Conservation (phyloP, 2,888 invertebrate species). For the Tromatobia lineatoria region DNA sequence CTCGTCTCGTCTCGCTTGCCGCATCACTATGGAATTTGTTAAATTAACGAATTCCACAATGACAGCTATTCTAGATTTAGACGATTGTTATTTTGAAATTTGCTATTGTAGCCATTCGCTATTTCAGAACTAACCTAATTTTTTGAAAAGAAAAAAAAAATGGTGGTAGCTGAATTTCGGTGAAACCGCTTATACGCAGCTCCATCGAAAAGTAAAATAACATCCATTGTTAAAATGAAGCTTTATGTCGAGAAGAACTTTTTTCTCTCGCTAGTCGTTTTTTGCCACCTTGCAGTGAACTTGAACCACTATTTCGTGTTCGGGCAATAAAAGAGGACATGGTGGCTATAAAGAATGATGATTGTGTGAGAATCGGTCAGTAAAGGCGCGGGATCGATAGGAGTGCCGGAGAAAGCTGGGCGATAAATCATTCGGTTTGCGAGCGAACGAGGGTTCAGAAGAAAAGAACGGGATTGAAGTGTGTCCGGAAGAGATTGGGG, state of each 20-base stretch:
- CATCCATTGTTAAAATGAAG: not conserved
- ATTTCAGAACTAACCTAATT: too few species aligned
- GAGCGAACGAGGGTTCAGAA: slow-evolving; percentile 42
- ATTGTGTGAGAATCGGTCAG: slow-evolving; percentile 33
- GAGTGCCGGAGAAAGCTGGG: slow-evolving; percentile 22
- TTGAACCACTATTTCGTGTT: slow-evolving; percentile 8
- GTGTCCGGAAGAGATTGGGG: slow-evolving; percentile 51
- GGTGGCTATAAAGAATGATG: slow-evolving; percentile 38
- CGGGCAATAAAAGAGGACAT: not conserved
- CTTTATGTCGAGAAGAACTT: not conserved
- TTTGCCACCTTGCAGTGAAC: not conserved
- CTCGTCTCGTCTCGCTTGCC: too few species aligned
- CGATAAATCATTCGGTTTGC: slow-evolving; percentile 60
- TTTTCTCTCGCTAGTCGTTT: not conserved
- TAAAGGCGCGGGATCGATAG: slow-evolving; percentile 55
- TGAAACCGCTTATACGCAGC: too few species aligned
- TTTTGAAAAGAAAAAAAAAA: too few species aligned
- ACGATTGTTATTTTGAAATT: too few species aligned
- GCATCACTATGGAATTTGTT: too few species aligned
- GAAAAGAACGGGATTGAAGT: slow-evolving; percentile 63
- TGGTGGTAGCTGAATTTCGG: too few species aligned
- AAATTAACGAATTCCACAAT: too few species aligned
- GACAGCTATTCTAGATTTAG: too few species aligned
- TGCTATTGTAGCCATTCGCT: too few species aligned
- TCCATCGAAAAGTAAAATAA: not conserved